phyloP scores from a whole-genome alignment of 2,888 invertebrate species.

The Omphaloscelis lunosa region DNA sequence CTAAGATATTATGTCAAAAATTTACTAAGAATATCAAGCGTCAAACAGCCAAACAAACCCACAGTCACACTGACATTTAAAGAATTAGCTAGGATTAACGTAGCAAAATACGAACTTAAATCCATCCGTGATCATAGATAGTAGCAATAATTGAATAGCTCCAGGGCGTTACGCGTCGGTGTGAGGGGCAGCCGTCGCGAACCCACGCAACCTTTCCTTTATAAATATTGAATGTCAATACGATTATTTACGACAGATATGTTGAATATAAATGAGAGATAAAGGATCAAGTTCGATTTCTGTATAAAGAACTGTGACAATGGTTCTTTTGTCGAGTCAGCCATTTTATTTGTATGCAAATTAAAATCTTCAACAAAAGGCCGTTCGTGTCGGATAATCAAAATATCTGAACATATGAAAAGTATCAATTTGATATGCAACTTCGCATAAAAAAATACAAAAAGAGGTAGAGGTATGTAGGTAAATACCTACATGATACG shows the following conservation, averaged over 20 bases:
- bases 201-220: constrained; percentile 88
- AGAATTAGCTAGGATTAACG: constrained; percentile 49
- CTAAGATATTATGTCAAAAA: too few species aligned
- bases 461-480: constrained; percentile 47
- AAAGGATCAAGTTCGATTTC: constrained; percentile 85
- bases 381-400: constrained; percentile 75
- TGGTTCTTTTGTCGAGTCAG: constrained; percentile 87
- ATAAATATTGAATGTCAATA: constrained; percentile 89
- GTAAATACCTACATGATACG: constrained; percentile 40
- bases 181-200: constrained; percentile 72
- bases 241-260: constrained; percentile 87
- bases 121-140: constrained; percentile 56
- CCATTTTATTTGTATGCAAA: constrained; percentile 89
- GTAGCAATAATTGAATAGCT: constrained; percentile 62
- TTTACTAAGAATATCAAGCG: constrained; percentile 1
- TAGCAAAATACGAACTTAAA: constrained; percentile 46
- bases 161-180: constrained; percentile 66
- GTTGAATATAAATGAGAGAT: constrained; percentile 89
- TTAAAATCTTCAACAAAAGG: constrained; percentile 79
- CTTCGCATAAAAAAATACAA: constrained; percentile 65
- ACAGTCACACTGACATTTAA: constrained; percentile 50
- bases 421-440: constrained; percentile 67
- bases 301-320: constrained; percentile 86
- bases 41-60: constrained; percentile 30
- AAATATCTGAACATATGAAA: constrained; percentile 71